Evolutionary conservation across 2,888 invertebrate genomes (phyloP), one percentile per base, ranked within the genome.

Genomic region (Philereme transversata): DNA sequence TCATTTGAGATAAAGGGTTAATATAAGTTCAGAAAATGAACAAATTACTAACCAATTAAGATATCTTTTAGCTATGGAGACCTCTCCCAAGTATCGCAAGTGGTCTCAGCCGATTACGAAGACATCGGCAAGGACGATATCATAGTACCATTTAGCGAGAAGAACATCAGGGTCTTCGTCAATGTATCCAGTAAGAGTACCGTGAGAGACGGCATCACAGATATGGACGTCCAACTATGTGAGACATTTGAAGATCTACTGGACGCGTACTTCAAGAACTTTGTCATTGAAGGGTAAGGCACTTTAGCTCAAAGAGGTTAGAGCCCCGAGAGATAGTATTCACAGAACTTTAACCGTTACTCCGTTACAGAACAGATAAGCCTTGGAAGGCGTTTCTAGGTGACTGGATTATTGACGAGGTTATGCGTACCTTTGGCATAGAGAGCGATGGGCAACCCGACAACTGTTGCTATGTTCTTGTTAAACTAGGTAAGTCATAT

Each of bases 311-410:
- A n/a, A 22, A 22, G 22, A 22, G 22, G 22, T 22, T 22, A 22
- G 22, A 2, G 22, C 22, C 22, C 22, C 22, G 22, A 22, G 22
- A 22, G 22, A 22, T 22, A 22, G 1, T 22, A 22, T 22, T 3
- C 3, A 22, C 22, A 22, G 22, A 22, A 22, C 22, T 22, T 22
- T 22, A 22, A 22, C 22, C 3, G 22, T 22, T 22, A 1, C 22
- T 22, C 22, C 22, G 22, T 81, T 67, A 49, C 85, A 92, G 91
- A 68, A 86, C 90, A 74, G 82, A 97, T 75, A 95, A 95, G 74
- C 97, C 97, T 5, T 97, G 97, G 97, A 95, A 96, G 78, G 97
- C 97, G 0, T 97, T 97, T 77, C 95, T 96, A 63, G 96, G 95
- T 0, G 97, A 97, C 69, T 97, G 97, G 97, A 95, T 96, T 48